These are phyloP conservation scores for Mesorhabditis spiculigera DNA, from an alignment of 2,888 invertebrate genomes.

Conservation along the genomic window DNA sequence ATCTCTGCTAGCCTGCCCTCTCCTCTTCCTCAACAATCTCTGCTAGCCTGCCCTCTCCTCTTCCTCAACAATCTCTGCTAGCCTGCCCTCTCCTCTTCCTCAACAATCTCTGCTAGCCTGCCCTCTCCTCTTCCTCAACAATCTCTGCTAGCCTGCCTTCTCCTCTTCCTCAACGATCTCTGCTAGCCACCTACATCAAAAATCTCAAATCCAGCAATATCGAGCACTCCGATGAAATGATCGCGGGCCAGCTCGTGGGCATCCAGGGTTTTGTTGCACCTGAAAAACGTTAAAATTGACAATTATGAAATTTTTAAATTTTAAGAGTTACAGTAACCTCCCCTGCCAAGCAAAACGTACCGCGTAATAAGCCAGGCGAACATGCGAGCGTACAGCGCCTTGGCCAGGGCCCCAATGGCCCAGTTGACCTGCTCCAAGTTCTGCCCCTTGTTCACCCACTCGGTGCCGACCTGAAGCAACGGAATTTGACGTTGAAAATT, in stretches of 20 bases:
- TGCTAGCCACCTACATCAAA: slow-evolving; percentile 63
- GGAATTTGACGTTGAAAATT: not conserved
- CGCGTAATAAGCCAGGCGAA: slow-evolving; percentile 87
- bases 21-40: not conserved
- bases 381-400: slow-evolving; percentile 63
- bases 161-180: not conserved
- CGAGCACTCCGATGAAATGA: slow-evolving; percentile 82
- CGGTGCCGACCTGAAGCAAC: slow-evolving; percentile 54
- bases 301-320: too few relatives aligned
- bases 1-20: not conserved
- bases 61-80: not conserved
- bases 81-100: not conserved
- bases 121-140: not conserved
- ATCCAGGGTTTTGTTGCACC: slow-evolving; percentile 89
- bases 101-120: not conserved
- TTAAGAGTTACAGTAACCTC: not conserved
- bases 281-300: slow-evolving; percentile 7
- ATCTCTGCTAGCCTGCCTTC: not conserved
- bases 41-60: not conserved
- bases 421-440: slow-evolving; percentile 65
- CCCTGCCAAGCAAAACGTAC: slow-evolving; percentile 65
- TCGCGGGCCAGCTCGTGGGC: slow-evolving; percentile 86
- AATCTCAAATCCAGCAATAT: slow-evolving; percentile 66
- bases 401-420: slow-evolving; percentile 62
- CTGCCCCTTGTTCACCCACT: slow-evolving; percentile 64